Evolutionary conservation across 53 echinoderm and acorn worm genomes (phyloP), one percentile per base, ranked within the genome.

Genomic region (Luidia sarsii): DNA sequence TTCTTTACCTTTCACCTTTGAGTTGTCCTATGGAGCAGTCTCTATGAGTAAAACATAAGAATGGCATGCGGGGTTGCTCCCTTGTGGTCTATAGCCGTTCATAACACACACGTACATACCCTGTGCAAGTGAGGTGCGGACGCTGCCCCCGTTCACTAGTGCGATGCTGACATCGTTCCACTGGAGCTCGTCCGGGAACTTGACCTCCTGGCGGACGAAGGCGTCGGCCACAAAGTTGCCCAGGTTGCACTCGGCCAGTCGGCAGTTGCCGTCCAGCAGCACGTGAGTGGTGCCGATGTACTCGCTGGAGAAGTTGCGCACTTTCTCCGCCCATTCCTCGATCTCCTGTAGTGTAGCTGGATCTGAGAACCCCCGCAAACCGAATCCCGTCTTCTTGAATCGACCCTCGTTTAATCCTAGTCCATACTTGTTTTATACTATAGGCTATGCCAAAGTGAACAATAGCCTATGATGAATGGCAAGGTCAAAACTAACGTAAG

Each of bases 111-210:
- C 3, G 31, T 19, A 60, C 80, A 57, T 65, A 97, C 97, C 97
- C 29, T 69, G 62, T n/a, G 18, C 33, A 0, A 97, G 84, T 3
- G 94, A 91, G 29, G 86, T 66, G 50, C 99, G 83, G 21, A 99
- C 91, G 22, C 91, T 86, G 23, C 93, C 99, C 32, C 87, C 73
- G 51, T 91, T 91, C 51, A 89, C 87, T 8, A 99, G 38, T 0
- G 91, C 93, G 18, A 91, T 89, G 37, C 88, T 89, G 71, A 94
- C 99, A 68, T 91, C 91, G 52, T 86, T 94, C 94, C 91, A 88
- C 1, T 85, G 70, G 31, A 61, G 29, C 8, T 88, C 84, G 48
- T 99, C 95, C 54, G 85, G 92, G 72, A 62, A 51, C 62, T 68
- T 89, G 22, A 83, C 38, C 36, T 83, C 73, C 46, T 83, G 81